Conservation (phyloP, 1,140 invertebrate species). For the Polypedilum pembai region DNA sequence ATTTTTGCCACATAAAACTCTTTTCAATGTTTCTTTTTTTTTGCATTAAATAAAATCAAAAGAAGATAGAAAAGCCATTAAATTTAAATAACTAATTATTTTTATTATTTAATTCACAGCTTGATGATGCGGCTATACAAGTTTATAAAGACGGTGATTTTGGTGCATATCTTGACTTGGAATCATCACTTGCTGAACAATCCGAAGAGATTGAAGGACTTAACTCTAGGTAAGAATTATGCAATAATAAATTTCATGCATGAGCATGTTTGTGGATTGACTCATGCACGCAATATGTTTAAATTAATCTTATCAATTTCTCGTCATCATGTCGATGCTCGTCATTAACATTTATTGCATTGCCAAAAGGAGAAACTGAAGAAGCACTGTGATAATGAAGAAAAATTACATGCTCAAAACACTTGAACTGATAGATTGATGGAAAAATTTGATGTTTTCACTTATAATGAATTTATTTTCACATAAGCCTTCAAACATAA, state of each 20-base stretch:
- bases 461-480: no score
- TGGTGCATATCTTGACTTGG: slow-evolving; percentile 91
- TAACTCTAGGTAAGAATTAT: slow-evolving; percentile 74
- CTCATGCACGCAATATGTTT: no score
- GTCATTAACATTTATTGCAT: background rate
- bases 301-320: no score
- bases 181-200: slow-evolving; percentile 90
- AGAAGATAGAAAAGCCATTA: no score
- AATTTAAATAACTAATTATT: background rate
- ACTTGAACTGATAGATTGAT: background rate
- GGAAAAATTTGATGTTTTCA: background rate
- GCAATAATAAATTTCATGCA: background rate
- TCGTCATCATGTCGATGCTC: no score
- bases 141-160: slow-evolving; percentile 94
- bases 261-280: no score
- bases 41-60: no score
- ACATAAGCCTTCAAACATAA: slow-evolving; percentile 25
- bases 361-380: background rate
- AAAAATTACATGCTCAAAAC: no score
- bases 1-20: no score
- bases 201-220: slow-evolving; percentile 93
- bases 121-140: slow-evolving; percentile 93
- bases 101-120: slow-evolving; percentile 53
- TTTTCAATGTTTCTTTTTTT: no score
- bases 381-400: no score